phyloP scores from a whole-genome alignment of 2,797 vertebrate genomes.

The Diplodus sargus region DNA sequence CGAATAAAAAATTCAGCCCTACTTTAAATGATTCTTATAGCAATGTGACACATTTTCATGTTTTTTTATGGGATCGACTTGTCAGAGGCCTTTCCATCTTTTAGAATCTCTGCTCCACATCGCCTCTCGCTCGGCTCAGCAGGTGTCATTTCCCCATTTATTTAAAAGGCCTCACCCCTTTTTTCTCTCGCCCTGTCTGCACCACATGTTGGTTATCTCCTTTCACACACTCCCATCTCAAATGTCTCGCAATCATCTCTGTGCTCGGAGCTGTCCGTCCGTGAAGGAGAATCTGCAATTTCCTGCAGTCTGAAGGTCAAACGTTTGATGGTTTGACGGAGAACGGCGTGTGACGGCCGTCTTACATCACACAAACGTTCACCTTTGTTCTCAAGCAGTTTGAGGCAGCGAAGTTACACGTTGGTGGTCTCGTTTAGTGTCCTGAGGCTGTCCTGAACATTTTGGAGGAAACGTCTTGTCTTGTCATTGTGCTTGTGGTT shows the following conservation, averaged over 20 bases:
- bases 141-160: slow-evolving; percentile 4
- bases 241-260: slow-evolving; percentile 6
- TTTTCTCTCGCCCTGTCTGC: not conserved
- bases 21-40: not conserved
- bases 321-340: slow-evolving; percentile 21
- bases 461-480: not conserved
- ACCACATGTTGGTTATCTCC: slow-evolving; percentile 19
- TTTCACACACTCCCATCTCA: slow-evolving; percentile 14
- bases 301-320: slow-evolving; percentile 35
- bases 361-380: slow-evolving; percentile 8
- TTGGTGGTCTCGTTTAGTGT: slow-evolving; percentile 8
- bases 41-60: not conserved
- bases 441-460: slow-evolving; percentile 6
- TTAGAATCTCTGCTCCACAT: not conserved
- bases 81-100: slow-evolving; percentile 6
- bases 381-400: slow-evolving; percentile 24
- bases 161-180: slow-evolving; percentile 17
- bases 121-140: not conserved
- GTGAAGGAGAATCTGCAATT: slow-evolving; percentile 14
- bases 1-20: not conserved
- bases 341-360: not conserved
- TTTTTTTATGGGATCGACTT: not conserved
- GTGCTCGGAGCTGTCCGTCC: not conserved
- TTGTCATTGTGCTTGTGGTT: not conserved
- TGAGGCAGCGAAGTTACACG: slow-evolving; percentile 1